phyloP scores from a whole-genome alignment of 2,113 vertebrate species.

The Phainopepla nitens region DNA sequence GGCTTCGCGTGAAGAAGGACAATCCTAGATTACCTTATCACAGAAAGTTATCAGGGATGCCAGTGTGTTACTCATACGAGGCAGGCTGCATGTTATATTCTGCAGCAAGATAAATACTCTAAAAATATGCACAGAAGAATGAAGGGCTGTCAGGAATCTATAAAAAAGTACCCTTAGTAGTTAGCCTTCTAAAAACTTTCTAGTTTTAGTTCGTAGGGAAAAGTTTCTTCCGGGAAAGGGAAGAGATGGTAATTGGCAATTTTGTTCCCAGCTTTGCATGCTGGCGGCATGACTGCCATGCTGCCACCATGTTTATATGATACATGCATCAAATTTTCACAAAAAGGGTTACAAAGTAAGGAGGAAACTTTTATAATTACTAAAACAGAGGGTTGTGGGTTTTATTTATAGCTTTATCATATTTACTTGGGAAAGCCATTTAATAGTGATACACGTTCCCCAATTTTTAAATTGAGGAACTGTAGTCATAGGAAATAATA shows the following conservation, averaged over 20 bases:
- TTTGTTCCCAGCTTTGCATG: background rate
- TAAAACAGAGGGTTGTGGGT: background rate
- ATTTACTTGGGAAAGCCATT: background rate
- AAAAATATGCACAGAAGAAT: background rate
- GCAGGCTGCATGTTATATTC: background rate
- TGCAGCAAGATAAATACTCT: background rate
- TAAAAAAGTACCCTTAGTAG: background rate
- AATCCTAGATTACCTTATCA: accelerated
- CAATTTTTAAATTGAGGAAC: background rate
- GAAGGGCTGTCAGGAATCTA: background rate
- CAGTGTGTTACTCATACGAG: accelerated
- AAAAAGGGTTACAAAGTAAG: background rate
- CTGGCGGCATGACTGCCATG: background rate
- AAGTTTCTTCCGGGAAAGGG: background rate
- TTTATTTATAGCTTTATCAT: background rate
- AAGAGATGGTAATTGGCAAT: background rate
- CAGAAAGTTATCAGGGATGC: background rate
- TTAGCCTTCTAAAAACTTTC: background rate
- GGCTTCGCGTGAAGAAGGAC: background rate
- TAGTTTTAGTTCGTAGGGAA: background rate
- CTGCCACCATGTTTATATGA: background rate
- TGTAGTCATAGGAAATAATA: background rate
- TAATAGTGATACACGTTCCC: background rate
- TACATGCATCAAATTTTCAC: background rate
- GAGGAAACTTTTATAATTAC: background rate